A percentile compares a stretch with the other conserved stretches of the same genome.
Evolutionary conservation across 2,113 vertebrate genomes (phyloP).

Genomic region (Urocitellus parryii): DNA sequence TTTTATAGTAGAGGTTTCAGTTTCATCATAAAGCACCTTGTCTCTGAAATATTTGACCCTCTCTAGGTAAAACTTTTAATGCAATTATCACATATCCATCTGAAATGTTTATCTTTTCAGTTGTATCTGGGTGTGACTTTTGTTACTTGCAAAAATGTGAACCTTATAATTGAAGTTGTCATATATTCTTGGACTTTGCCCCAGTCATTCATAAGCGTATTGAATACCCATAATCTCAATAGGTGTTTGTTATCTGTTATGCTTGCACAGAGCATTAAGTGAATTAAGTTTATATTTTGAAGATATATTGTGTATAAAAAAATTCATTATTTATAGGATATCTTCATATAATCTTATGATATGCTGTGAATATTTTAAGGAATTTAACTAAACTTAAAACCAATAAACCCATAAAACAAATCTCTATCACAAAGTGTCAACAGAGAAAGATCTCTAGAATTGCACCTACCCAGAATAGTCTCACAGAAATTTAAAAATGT

Average conservation of each 20-base stretch:
- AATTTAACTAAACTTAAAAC: neutral
- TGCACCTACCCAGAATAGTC: neutral
- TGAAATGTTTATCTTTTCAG: neutral
- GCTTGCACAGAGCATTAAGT: neutral
- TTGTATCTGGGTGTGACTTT: neutral
- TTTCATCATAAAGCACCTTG: neutral
- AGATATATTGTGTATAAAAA: constrained; percentile 24
- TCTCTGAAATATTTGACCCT: neutral
- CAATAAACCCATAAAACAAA: constrained; percentile 24
- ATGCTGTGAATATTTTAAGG: neutral
- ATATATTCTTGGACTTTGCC: neutral
- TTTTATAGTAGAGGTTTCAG: neutral
- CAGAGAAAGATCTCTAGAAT: constrained; percentile 22
- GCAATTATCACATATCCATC: neutral
- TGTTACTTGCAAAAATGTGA: neutral
- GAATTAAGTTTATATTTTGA: neutral
- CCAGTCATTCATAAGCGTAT: neutral
- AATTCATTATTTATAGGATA: neutral
- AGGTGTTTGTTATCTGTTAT: neutral
- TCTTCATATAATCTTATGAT: neutral
- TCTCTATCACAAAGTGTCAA: neutral
- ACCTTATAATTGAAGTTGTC: neutral
- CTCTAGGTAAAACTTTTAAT: constrained; percentile 34
- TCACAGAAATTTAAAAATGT: neutral
- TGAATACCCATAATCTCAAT: neutral